These are phyloP conservation scores for Zaprionus bogoriensis DNA, from an alignment of 2,888 invertebrate genomes.

Conservation along the genomic window DNA sequence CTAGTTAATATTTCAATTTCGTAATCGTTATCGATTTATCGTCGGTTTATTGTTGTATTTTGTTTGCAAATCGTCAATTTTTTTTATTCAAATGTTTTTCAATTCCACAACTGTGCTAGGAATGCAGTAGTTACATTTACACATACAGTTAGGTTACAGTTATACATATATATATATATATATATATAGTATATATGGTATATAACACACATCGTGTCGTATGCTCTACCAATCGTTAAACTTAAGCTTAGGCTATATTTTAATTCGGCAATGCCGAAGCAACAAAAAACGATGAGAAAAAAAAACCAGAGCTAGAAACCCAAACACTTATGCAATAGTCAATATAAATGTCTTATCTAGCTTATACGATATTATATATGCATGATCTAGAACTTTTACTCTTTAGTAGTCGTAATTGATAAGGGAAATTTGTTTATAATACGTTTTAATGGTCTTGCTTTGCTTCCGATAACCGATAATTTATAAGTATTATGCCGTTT, in stretches of 20 bases:
- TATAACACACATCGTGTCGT: neutral
- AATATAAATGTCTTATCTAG: neutral
- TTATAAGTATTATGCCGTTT: too few relatives aligned
- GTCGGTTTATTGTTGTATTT: constrained; percentile 18
- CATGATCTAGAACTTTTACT: neutral
- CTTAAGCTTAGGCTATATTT: constrained; percentile 30
- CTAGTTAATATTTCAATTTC: neutral
- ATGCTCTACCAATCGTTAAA: neutral
- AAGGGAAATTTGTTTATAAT: neutral
- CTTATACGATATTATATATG: too few relatives aligned
- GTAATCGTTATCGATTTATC: constrained; percentile 20
- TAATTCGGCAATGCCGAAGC: constrained; percentile 63
- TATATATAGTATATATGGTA: constrained; percentile 2
- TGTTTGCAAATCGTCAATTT: constrained; percentile 42
- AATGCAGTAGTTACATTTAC: constrained; percentile 69
- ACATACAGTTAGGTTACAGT: constrained; percentile 31
- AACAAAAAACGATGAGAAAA: constrained; percentile 3
- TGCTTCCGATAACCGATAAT: too few relatives aligned
- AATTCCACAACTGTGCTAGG: constrained; percentile 78
- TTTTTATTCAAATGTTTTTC: constrained; percentile 63
- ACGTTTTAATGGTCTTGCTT: neutral
- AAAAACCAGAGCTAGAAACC: neutral
- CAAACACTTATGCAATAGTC: constrained; percentile 1
- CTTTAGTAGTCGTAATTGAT: neutral
- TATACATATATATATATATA: constrained; percentile 1